Percentiles rank a stretch among this genome's conserved stretches.
phyloP scores from a whole-genome alignment of 2,888 invertebrate species.

The Coenonympha glycerion region DNA sequence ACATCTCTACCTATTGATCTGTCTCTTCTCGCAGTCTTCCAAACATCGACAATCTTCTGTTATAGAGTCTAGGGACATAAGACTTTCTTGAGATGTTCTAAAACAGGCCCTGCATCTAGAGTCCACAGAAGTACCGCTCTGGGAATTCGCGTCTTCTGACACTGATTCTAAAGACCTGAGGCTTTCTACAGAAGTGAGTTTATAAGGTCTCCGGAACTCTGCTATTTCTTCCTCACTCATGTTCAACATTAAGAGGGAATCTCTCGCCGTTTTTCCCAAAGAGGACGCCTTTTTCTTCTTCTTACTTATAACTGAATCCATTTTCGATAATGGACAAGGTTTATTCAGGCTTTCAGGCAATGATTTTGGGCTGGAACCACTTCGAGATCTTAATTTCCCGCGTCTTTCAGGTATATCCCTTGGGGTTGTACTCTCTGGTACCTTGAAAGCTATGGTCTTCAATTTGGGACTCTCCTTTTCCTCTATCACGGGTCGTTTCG shows the following conservation, averaged over 20 bases:
- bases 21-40: slow-evolving; percentile 49
- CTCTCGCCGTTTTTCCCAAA: slow-evolving; percentile 66
- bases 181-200: slow-evolving; percentile 65
- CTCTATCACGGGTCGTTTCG: slow-evolving; percentile 35
- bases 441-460: slow-evolving; percentile 60
- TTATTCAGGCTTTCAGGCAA: slow-evolving; percentile 65
- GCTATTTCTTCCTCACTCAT: slow-evolving; percentile 70
- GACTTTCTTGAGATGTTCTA: slow-evolving; percentile 63
- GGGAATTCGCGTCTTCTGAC: slow-evolving; percentile 65
- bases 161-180: slow-evolving; percentile 63
- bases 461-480: slow-evolving; percentile 50
- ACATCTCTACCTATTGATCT: slow-evolving; percentile 46
- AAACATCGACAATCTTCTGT: slow-evolving; percentile 62
- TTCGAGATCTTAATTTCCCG: slow-evolving; percentile 49
- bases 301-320: slow-evolving; percentile 48
- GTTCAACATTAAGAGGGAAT: slow-evolving; percentile 63
- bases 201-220: slow-evolving; percentile 61
- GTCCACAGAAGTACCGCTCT: slow-evolving; percentile 63
- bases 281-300: slow-evolving; percentile 66
- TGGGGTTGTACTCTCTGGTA: slow-evolving; percentile 60
- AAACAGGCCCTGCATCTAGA: slow-evolving; percentile 60
- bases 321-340: slow-evolving; percentile 53
- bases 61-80: slow-evolving; percentile 67
- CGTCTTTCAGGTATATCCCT: slow-evolving; percentile 62
- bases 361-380: slow-evolving; percentile 67